Percentiles rank a stretch among this genome's conserved stretches.
Evolutionary conservation across 2,888 invertebrate genomes (phyloP).

Genomic region (Drepanosiphum platanoidis): DNA sequence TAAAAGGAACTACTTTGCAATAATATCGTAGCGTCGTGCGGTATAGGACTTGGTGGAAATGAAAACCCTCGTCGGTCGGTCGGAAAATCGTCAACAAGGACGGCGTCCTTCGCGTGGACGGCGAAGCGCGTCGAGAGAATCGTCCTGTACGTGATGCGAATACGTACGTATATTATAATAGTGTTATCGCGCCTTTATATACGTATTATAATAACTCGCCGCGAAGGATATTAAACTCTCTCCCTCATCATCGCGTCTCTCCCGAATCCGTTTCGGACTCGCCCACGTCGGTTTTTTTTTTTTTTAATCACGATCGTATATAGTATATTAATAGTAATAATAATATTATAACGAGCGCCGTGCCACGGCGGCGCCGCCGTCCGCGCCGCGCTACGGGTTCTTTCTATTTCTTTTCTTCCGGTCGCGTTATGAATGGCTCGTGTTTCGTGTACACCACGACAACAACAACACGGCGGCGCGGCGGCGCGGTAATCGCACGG

Average conservation of each 20-base stretch:
- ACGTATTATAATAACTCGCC: not conserved
- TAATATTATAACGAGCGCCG: not conserved
- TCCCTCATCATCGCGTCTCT: too few relatives aligned
- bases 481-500: not conserved
- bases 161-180: not conserved
- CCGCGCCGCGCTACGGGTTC: not conserved
- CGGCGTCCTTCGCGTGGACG: too few relatives aligned
- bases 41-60: too few relatives aligned
- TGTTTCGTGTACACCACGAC: not conserved
- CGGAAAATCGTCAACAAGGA: too few relatives aligned
- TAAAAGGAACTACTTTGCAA: too few relatives aligned
- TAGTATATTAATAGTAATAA: not conserved
- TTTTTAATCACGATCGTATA: not conserved
- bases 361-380: not conserved
- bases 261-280: conserved; percentile 23
- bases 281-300: conserved; percentile 25
- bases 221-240: not conserved
- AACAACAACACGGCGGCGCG: too few relatives aligned
- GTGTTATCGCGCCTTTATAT: not conserved
- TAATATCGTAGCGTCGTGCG: too few relatives aligned
- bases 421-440: not conserved
- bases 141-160: not conserved
- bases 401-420: not conserved
- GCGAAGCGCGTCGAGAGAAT: not conserved
- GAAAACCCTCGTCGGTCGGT: too few relatives aligned